These are phyloP conservation scores for Drosophila azteca DNA, from an alignment of 1,140 invertebrate genomes.

Conservation along the genomic window DNA sequence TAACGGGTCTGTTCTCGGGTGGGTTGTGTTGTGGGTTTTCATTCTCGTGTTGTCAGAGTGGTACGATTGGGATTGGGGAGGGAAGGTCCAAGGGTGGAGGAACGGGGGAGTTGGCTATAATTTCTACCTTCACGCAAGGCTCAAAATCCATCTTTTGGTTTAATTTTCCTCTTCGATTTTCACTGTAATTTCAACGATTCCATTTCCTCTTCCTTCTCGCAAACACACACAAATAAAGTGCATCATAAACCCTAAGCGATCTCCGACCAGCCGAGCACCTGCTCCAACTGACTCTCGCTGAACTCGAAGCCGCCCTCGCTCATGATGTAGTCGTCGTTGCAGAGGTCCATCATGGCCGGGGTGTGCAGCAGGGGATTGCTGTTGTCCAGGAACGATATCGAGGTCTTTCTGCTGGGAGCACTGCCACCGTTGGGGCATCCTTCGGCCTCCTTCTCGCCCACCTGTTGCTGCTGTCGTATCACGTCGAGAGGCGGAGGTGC, in stretches of 20 bases:
- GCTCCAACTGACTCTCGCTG: constrained; percentile 62
- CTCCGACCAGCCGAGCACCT: constrained; percentile 62
- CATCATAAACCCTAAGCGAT: constrained; percentile 46
- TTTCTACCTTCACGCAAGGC: constrained; percentile 45
- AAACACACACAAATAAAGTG: constrained; percentile 35
- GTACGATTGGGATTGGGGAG: constrained; percentile 4
- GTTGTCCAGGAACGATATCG: constrained; percentile 74
- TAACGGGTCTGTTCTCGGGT: constrained; percentile 1
- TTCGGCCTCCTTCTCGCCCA: constrained; percentile 7
- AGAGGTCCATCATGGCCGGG: constrained; percentile 72
- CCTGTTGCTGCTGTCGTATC: constrained; percentile 3
- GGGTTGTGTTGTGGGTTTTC: neutral
- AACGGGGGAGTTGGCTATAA: neutral
- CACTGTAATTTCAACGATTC: constrained; percentile 39
- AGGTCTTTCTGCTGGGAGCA: constrained; percentile 62
- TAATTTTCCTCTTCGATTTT: constrained; percentile 41
- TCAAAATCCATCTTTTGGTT: constrained; percentile 68
- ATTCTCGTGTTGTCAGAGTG: too few species aligned
- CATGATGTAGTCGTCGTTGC: constrained; percentile 79
- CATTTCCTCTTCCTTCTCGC: constrained; percentile 4
- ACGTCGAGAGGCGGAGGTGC: constrained; percentile 26
- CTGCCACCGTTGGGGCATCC: constrained; percentile 11
- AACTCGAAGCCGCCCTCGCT: constrained; percentile 55
- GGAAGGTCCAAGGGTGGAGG: neutral
- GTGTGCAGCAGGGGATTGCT: constrained; percentile 72